Evolutionary conservation across 1,140 invertebrate species (phyloP), one percentile per base, ranked within the genome.

Genomic region (Planococcus citri): DNA sequence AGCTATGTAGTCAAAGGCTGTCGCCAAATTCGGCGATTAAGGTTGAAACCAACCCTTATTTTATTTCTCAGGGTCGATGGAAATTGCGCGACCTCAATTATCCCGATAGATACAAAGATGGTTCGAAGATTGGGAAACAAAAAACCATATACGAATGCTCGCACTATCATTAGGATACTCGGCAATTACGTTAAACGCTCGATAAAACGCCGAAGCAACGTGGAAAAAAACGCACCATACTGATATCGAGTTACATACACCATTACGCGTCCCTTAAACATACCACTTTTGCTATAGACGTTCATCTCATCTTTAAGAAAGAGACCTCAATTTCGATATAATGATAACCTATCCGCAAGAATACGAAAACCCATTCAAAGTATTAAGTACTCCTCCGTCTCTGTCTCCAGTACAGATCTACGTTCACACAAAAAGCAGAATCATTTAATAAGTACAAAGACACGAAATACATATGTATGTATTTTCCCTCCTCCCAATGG

Each of bases 141-240:
- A 51, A 51, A 20, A 4, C 41, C n/a, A n/a, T n/a, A 51, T 51
- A 51, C 41, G 41, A 51, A 51, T 51, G 33, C 41, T 51, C 12
- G 41, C 41, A 51, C 41, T 51, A 51, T 51, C 41, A 51, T 51
- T 51, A 51, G 41, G n/a, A 33, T 33, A 51, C 41, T 51, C 41
- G 41, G n/a, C 41, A 51, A 51, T 51, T 51, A 51, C 41, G 41
- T 51, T 51, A 51, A 51, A 51, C 41, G 41, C 41, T 51, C 41
- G 41, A 51, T 51, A 51, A 51, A 51, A 51, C 41, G 41, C n/a
- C 33, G 33, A 6, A 3, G 41, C 41, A 51, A 51, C 41, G 41
- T 51, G 41, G 41, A 51, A 51, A 51, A 51, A 51, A 51, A 51
- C n/a, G n/a, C n/a, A n/a, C n/a, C 41, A 20, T 17, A 17, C 3